phyloP scores from a whole-genome alignment of 1,140 invertebrate species.

The Bombus superbus region DNA sequence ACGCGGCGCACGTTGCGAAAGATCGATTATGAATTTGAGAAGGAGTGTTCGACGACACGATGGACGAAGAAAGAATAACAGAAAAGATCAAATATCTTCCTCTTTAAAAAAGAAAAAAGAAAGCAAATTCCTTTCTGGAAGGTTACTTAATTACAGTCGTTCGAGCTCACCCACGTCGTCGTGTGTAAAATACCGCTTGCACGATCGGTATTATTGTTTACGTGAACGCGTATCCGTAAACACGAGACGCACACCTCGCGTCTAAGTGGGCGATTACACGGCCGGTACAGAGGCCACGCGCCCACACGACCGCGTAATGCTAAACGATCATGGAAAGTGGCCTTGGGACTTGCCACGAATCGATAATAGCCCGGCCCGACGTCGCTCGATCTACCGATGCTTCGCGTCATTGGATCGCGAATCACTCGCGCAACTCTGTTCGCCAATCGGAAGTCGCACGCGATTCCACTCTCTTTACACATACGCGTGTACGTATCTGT shows the following conservation, averaged over 20 bases:
- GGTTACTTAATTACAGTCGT: too few relatives aligned
- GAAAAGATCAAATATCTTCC: too few relatives aligned
- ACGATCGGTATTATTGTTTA: not conserved
- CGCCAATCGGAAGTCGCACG: not conserved
- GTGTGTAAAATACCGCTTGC: too few relatives aligned
- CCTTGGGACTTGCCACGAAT: constrained; percentile 64
- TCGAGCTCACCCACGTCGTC: too few relatives aligned
- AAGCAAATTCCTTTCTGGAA: too few relatives aligned
- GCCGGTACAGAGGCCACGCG: not conserved
- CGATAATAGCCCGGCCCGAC: constrained; percentile 45
- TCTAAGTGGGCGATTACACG: not conserved
- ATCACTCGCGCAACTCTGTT: not conserved
- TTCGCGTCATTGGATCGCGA: not conserved
- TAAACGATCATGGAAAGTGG: constrained; percentile 63
- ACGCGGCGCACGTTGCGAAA: too few relatives aligned
- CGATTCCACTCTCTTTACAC: too few relatives aligned
- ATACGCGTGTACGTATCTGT: too few relatives aligned
- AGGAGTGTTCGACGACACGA: too few relatives aligned
- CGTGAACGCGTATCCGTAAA: not conserved
- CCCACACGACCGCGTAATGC: constrained; percentile 38
- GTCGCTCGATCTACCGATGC: constrained; percentile 20
- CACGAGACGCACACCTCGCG: not conserved
- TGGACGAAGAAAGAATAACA: too few relatives aligned
- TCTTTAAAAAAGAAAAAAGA: too few relatives aligned
- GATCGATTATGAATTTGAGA: too few relatives aligned